Evolutionary conservation across 2,888 invertebrate genomes (phyloP).

Genomic region (Candidula unifasciata): DNA sequence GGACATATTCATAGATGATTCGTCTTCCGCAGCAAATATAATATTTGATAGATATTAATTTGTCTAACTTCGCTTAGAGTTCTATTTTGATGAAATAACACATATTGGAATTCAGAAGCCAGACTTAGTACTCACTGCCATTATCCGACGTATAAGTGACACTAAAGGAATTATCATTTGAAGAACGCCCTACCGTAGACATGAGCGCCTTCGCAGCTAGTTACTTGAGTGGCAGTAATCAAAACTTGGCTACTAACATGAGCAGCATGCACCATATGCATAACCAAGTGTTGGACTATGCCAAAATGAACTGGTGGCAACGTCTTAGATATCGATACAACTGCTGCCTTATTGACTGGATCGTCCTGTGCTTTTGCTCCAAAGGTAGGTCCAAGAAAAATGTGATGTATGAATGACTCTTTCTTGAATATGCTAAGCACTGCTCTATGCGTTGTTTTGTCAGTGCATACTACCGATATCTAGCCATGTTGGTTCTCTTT

Average conservation of each 20-base stretch:
- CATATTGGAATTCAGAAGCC: too few species aligned
- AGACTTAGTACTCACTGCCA: too few species aligned
- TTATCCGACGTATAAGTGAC: too few species aligned
- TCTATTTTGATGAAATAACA: too few species aligned
- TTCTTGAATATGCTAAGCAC: not conserved
- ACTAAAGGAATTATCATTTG: too few species aligned
- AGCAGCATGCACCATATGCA: slow-evolving; percentile 10
- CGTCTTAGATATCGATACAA: slow-evolving; percentile 49
- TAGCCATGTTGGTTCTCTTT: too few species aligned
- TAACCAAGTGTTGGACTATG: slow-evolving; percentile 41
- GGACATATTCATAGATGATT: too few species aligned
- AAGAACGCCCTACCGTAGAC: not conserved
- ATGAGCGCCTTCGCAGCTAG: slow-evolving; percentile 49
- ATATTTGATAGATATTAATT: too few species aligned
- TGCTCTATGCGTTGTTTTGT: too few species aligned
- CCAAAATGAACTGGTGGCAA: slow-evolving; percentile 53
- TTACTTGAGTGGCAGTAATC: slow-evolving; percentile 22
- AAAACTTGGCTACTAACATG: slow-evolving; percentile 1
- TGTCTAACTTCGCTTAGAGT: too few species aligned
- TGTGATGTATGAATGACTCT: not conserved
- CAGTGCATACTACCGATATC: too few species aligned
- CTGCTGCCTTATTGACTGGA: slow-evolving; percentile 52
- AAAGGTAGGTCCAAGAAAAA: slow-evolving; percentile 52
- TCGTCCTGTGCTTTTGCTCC: slow-evolving; percentile 48
- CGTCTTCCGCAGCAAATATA: too few species aligned